Evolutionary conservation across 2,888 invertebrate species (phyloP), one percentile per base, ranked within the genome.

Genomic region (Brachyptera putata): DNA sequence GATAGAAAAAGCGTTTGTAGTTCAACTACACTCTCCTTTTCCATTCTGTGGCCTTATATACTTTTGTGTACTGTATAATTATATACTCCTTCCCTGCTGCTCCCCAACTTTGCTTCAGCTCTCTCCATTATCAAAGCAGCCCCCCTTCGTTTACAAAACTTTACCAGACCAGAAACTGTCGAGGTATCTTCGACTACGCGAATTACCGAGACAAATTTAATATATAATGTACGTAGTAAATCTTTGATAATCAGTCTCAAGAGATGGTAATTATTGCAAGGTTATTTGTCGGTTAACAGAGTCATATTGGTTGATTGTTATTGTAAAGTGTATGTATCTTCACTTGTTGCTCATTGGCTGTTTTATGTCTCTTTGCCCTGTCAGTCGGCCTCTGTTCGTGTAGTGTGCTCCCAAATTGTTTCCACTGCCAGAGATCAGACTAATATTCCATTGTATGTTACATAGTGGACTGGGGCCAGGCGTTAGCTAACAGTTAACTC

Each of bases 11-110:
- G 41, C 46, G 16, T n/a, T 62, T 63, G 63, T 65, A 60, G 63
- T 63, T 50, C 25, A 62, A 63, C 62, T 63, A 61, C 63, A 39
- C 46, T 36, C 61, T 63, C 60, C 56, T 58, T 64, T 63, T 65
- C 62, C 63, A 65, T 62, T 65, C 61, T 63, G 62, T 65, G 65
- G 63, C 65, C 63, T 65, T 63, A 65, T 16, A 58, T 60, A 63
- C 60, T 57, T 63, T 46, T 61, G 53, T 65, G 63, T 63, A 65
- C 48, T 56, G 39, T 58, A 18, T 62, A 49, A 30, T 30, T 30
- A 30, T 30, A 5, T 7, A 5, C 30, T 7, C 5, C 11, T 30
- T 11, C 30, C 5, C 30, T 30, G 30, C 30, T 30, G 30, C 30
- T 30, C 30, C 16, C 13, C 25, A 34, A 34, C 50, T 36, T 16